Evolutionary conservation across 2,113 vertebrate genomes (phyloP).

Genomic region (Poeciliopsis prolifica): DNA sequence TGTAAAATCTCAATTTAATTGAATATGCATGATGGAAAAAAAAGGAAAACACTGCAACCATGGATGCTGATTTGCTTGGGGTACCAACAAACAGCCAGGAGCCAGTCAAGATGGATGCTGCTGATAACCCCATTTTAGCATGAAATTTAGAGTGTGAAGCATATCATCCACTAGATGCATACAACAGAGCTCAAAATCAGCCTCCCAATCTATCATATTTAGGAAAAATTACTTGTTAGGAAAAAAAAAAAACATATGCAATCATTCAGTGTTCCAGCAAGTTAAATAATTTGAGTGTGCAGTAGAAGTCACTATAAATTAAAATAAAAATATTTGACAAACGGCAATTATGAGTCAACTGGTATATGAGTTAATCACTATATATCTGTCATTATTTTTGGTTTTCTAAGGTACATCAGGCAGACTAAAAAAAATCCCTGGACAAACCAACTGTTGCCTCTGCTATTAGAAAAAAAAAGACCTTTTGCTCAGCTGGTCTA

Average conservation of each 20-base stretch:
- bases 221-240: not conserved
- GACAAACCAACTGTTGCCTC: not conserved
- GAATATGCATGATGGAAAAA: not conserved
- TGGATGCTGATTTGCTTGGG: not conserved
- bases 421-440: conserved; percentile 6
- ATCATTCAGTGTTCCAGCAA: not conserved
- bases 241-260: too few species aligned
- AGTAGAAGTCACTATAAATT: not conserved
- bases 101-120: not conserved
- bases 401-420: not conserved
- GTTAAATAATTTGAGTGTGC: not conserved
- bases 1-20: not conserved
- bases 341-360: not conserved
- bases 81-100: not conserved
- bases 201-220: not conserved
- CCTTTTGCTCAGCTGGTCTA: conserved; percentile 40
- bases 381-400: not conserved
- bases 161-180: not conserved
- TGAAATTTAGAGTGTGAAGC: not conserved
- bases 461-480: not conserved
- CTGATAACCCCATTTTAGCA: not conserved
- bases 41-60: too few species aligned
- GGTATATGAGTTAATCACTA: not conserved
- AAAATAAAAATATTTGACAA: not conserved
- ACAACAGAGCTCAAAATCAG: not conserved